Evolutionary conservation across 2,888 invertebrate genomes (phyloP).

Genomic region (Melinaea menophilus): DNA sequence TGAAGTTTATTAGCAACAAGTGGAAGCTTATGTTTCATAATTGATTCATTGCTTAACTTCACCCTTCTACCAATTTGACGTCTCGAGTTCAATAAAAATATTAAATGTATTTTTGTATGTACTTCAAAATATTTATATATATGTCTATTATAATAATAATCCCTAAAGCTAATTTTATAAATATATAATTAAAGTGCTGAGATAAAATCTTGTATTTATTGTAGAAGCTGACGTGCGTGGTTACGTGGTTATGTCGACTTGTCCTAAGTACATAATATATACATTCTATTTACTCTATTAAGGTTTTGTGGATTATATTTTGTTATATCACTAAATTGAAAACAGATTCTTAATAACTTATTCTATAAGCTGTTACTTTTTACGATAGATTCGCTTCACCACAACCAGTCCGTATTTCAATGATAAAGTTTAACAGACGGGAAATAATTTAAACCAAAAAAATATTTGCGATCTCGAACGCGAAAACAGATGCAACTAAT

Average conservation of each 20-base stretch:
- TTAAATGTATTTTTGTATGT: background rate
- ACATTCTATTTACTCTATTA: constrained; percentile 11
- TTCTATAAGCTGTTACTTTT: no score
- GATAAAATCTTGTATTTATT: constrained; percentile 13
- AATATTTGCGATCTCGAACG: no score
- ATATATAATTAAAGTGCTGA: background rate
- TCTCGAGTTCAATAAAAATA: background rate
- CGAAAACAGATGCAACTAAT: no score
- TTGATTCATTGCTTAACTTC: constrained; percentile 24
- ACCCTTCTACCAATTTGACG: background rate
- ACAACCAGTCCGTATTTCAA: no score
- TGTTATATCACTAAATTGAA: background rate
- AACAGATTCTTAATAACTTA: no score
- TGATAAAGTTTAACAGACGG: no score
- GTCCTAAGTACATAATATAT: constrained; percentile 3
- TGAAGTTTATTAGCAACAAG: constrained; percentile 27
- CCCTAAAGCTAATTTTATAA: background rate
- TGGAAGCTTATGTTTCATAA: constrained; percentile 29
- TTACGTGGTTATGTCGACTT: constrained; percentile 9
- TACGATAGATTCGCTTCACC: no score
- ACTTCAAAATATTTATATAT: background rate
- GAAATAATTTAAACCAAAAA: no score
- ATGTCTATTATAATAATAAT: background rate
- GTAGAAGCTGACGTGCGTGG: constrained; percentile 11
- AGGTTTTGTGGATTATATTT: constrained; percentile 7